Base-by-base conservation (phyloP, 2,113 vertebrate genomes). In the Hippoglossus stenolepis region DNA sequence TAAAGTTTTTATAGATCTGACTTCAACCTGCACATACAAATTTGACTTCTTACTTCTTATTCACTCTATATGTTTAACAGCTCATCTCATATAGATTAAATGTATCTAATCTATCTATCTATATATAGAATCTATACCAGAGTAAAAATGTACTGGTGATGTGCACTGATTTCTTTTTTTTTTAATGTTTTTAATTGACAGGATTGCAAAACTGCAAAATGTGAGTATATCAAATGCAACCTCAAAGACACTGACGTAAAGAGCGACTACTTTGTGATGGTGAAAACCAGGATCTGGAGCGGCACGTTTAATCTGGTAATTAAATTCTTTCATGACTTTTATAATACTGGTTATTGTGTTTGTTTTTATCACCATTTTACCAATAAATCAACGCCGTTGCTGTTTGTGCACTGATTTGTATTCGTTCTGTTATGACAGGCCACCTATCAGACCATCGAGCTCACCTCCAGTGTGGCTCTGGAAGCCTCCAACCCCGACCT, bases 251-350 rank as follows among this genome's bases (percentile, higher is more conserved):
- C 94, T 1, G 66, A 80, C 2, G 21, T 90, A 60, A 95, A 93
- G 77, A 92, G 77, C 15, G 93, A 96, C 60, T 97, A 97, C 85
- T 93, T 92, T 58, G 91, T 98, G 23, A 96, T 96, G 0, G 88
- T 98, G 58, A 96, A 95, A n/a, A 95, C 95, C 4, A 94, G 95
- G 79, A 95, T 98, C 82, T 98, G 97, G 97, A 97, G 95, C 0
- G 91, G 96, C 51, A 97, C 97, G 0, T 97, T 98, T 75, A 91
- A 93, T 58, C 81, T 92, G 47, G 97, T 98, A 91, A 96, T 94
- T 94, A 87, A 75, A 10, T 43, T 65, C 1, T 18, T 1, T 1
- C 4, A 17, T 28, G 0, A 0, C 18, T 57, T 24, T 38, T 21
- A 5, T 31, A 23, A 53, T 40, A 9, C 12, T 43, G 3, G 12